Percentiles rank a stretch among this genome's conserved stretches.
Evolutionary conservation across 2,113 vertebrate species (phyloP).

Genomic region (Chrysemys picta): DNA sequence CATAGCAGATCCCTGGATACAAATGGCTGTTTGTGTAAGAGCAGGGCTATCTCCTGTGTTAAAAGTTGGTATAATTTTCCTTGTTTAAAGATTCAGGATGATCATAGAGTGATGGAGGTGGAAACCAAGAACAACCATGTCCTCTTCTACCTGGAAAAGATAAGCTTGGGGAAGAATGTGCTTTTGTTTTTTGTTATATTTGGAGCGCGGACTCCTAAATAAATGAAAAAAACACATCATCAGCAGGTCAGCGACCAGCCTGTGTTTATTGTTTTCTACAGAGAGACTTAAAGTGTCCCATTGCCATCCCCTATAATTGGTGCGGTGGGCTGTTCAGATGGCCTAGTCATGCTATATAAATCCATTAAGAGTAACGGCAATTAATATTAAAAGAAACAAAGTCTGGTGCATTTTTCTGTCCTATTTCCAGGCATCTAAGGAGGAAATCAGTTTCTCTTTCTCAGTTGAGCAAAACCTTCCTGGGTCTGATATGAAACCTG

Average conservation of each 20-base stretch:
- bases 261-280: background rate
- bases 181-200: background rate
- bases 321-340: background rate
- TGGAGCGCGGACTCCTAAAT: background rate
- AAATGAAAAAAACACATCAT: background rate
- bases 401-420: background rate
- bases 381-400: background rate
- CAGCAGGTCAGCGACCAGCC: background rate
- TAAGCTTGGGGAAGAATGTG: constrained; percentile 2
- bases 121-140: constrained; percentile 66
- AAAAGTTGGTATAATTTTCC: background rate
- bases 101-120: constrained; percentile 38
- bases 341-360: background rate
- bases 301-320: background rate
- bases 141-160: constrained; percentile 71
- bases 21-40: accelerated
- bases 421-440: background rate
- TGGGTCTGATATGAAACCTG: constrained; percentile 82
- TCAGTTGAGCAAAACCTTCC: constrained; percentile 68
- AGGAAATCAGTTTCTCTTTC: constrained; percentile 46
- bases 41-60: background rate
- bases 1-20: accelerated
- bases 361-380: no score
- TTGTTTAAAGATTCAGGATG: constrained; percentile 62
- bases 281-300: background rate